These are phyloP conservation scores for Sphaerophoria rueppellii DNA, from an alignment of 2,888 invertebrate species.

Conservation along the genomic window DNA sequence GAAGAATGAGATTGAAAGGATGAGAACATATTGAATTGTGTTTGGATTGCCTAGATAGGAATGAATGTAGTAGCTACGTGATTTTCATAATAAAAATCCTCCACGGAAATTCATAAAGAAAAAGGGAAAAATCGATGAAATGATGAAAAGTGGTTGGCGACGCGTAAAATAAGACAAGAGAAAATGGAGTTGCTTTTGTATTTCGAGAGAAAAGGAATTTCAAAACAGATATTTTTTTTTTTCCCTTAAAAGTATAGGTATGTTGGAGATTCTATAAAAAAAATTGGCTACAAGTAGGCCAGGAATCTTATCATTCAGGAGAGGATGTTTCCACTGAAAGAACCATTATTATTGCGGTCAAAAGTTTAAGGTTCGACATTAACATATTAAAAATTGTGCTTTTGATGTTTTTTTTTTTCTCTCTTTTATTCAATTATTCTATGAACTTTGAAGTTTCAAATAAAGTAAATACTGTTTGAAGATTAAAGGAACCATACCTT, in stretches of 20 bases:
- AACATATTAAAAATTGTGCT: slow-evolving; percentile 17
- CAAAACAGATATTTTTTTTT: slow-evolving; percentile 6
- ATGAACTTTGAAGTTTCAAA: slow-evolving; percentile 18
- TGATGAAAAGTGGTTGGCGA: slow-evolving; percentile 3
- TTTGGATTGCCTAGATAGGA: slow-evolving; percentile 54
- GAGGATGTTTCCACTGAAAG: background rate
- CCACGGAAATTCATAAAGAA: background rate
- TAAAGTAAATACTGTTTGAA: background rate
- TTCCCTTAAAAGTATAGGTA: background rate
- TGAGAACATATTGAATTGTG: slow-evolving; percentile 54
- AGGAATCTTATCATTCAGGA: slow-evolving; percentile 21
- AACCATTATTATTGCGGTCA: slow-evolving; percentile 15
- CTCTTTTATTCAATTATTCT: slow-evolving; percentile 4
- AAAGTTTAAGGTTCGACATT: slow-evolving; percentile 32
- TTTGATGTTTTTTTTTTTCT: slow-evolving; percentile 1
- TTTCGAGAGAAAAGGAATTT: slow-evolving; percentile 8
- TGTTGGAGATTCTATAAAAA: background rate
- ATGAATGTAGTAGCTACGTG: slow-evolving; percentile 59
- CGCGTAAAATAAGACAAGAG: slow-evolving; percentile 42
- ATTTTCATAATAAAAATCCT: slow-evolving; percentile 52
- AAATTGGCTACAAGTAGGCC: slow-evolving; percentile 27
- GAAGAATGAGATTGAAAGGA: slow-evolving; percentile 51
- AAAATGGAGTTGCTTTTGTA: slow-evolving; percentile 29
- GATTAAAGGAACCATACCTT: no score
- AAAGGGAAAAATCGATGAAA: slow-evolving; percentile 12